Base-by-base conservation (phyloP, 2,888 invertebrate genomes). In the Seira ritae region DNA sequence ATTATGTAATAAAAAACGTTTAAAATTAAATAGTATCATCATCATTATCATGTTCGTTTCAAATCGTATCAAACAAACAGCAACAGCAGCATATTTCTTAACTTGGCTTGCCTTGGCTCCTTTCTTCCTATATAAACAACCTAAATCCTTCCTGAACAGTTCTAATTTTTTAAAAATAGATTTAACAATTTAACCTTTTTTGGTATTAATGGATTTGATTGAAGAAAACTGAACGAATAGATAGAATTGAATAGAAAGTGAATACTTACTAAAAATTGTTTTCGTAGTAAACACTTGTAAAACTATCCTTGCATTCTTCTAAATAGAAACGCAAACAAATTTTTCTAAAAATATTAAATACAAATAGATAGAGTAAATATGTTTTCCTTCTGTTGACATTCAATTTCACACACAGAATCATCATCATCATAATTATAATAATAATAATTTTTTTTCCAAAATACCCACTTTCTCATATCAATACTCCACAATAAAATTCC, bases 1-100 rank as follows among this genome's bases (percentile, higher is more conserved):
- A 73, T 69, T 82, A 82, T 72, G 62, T 72, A 77, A 76, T 76
- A 76, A 65, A 31, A 31, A 17, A 77, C n/a, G 31, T 70, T 31
- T 46, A 37, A 66, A 73, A 80, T 55, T 55, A 55, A 55, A 55
- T 55, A 55, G 55, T 55, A 55, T 55, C 55, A 55, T 55, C 31
- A 31, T 31, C 55, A 55, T 55, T 8, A 31, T 31, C 31, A 31
- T 31, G 55, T 55, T 55, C 55, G 8, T 31, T 4, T 31, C 31
- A 31, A 4, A 31, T 31, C 31, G 8, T 8, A 31, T 31, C 31
- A 31, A 31, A 2, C 31, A 31, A 4, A 31, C 8, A 31, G 2
- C 31, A 31, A 31, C 31, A 31, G 8, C 31, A 31, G 2, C 8
- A 4, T 8, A 31, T 31, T 31, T 31, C 31, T 31, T 31, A 8